Conservation (phyloP, 1,140 invertebrate species). For the Leptoteleia sp. region DNA sequence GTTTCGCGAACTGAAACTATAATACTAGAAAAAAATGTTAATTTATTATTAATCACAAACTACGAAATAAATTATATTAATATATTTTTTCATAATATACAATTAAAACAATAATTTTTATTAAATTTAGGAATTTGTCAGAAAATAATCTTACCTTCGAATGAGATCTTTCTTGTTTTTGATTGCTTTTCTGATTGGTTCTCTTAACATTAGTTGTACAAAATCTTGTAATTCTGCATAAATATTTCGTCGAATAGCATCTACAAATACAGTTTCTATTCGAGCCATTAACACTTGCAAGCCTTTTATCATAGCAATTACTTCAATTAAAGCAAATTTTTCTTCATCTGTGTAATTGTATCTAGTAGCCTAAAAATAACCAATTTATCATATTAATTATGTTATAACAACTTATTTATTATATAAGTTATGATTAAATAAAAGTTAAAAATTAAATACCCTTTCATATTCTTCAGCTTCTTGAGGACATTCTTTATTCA, state of each 20-base stretch:
- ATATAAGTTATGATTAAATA: not conserved
- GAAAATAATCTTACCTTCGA: constrained; percentile 84
- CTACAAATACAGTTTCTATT: constrained; percentile 98
- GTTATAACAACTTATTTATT: constrained; percentile 16
- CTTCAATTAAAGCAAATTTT: constrained; percentile 98
- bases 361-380: constrained; percentile 88
- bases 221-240: constrained; percentile 99
- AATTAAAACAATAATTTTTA: not conserved
- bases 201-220: constrained; percentile 93
- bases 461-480: constrained; percentile 99
- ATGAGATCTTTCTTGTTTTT: constrained; percentile 99
- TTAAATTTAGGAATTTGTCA: too few species aligned
- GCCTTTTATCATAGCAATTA: constrained; percentile 99
- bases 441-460: constrained; percentile 79
- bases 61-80: too few species aligned
- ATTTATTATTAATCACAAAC: too few species aligned
- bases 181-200: constrained; percentile 97
- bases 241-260: constrained; percentile 96
- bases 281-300: constrained; percentile 98
- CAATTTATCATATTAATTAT: constrained; percentile 34
- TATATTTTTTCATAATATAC: too few species aligned
- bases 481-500: constrained; percentile 96
- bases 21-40: constrained; percentile 85
- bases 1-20: constrained; percentile 97
- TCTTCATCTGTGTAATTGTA: constrained; percentile 99